phyloP scores from a whole-genome alignment of 2,797 vertebrate species.

The Chrysolophus pictus region DNA sequence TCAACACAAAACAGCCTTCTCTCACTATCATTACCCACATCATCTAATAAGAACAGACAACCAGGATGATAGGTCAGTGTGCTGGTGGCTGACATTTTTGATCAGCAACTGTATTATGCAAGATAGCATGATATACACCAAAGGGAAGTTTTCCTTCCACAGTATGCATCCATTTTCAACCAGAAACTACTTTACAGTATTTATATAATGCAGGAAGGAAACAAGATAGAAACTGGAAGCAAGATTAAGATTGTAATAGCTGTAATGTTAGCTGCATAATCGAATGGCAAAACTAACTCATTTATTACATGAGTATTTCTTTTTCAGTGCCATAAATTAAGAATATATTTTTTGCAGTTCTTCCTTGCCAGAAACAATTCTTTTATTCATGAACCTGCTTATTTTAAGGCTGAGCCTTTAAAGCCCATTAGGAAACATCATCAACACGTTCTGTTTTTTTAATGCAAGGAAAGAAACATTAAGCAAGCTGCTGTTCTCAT shows the following conservation, averaged over 20 bases:
- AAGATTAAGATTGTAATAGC: conserved; percentile 17
- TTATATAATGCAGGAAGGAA: background rate
- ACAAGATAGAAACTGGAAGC: conserved; percentile 23
- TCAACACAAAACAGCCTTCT: background rate
- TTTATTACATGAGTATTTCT: conserved; percentile 59
- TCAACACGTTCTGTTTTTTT: background rate
- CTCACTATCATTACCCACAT: background rate
- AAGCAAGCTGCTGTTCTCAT: background rate
- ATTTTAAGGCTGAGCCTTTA: conserved; percentile 56
- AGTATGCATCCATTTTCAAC: background rate
- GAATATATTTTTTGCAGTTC: conserved; percentile 22
- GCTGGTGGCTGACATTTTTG: background rate
- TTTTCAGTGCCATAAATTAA: conserved; percentile 51
- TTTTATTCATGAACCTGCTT: conserved; percentile 47
- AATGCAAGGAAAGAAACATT: background rate
- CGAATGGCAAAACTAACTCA: background rate
- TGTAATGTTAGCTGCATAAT: background rate
- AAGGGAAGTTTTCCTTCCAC: background rate
- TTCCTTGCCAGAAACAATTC: conserved; percentile 26
- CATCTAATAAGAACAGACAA: background rate
- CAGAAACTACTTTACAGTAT: background rate
- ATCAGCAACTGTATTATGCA: background rate
- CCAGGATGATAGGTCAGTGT: background rate
- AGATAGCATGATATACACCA: background rate
- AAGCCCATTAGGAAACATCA: conserved; percentile 56